phyloP scores from a whole-genome alignment of 2,888 invertebrate species.

The Cephus nigrinus region DNA sequence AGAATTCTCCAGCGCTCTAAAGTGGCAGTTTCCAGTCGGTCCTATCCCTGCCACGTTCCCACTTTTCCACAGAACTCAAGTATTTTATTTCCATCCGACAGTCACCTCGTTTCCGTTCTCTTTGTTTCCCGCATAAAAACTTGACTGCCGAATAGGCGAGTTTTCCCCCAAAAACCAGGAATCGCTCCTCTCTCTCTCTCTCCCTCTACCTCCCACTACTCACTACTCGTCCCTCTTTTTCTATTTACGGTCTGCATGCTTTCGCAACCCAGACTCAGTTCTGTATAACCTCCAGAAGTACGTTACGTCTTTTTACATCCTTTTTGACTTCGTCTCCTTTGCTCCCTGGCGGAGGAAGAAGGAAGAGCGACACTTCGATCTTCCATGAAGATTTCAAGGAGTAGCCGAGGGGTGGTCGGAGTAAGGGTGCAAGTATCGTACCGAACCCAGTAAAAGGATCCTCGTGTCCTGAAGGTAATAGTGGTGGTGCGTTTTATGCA shows the following conservation, averaged over 20 bases:
- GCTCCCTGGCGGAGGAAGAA: not conserved
- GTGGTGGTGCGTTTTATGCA: conserved; percentile 37
- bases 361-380: not conserved
- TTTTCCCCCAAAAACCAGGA: not conserved
- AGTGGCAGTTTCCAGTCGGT: not conserved
- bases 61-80: not conserved
- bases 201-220: conserved; percentile 3
- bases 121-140: conserved; percentile 1
- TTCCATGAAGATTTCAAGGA: not conserved
- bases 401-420: not conserved
- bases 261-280: conserved; percentile 5
- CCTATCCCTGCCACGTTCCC: not conserved
- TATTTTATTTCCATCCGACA: conserved; percentile 5
- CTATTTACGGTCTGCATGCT: conserved; percentile 9
- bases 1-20: not conserved
- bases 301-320: not conserved
- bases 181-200: conserved; percentile 5
- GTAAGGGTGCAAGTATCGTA: not conserved
- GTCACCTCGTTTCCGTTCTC: conserved; percentile 1
- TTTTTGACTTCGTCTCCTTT: not conserved
- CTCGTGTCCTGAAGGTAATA: not conserved
- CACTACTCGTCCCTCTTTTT: not conserved
- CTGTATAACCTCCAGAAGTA: conserved; percentile 11
- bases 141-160: not conserved
- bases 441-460: not conserved